Conservation (phyloP, 1,140 invertebrate species). For the Macrotrachela quadricornifera region DNA sequence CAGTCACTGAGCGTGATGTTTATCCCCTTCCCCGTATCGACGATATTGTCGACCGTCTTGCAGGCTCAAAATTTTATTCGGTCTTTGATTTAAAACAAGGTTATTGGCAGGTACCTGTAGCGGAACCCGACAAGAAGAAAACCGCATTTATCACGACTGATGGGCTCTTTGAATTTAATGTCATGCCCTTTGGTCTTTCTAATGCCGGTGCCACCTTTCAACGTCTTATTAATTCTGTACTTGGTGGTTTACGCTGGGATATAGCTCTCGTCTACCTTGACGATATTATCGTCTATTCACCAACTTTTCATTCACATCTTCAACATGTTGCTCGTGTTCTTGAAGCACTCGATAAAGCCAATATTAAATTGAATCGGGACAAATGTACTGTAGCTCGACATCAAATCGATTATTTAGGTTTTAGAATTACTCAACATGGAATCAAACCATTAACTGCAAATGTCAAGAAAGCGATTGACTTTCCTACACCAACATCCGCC, state of each 20-base stretch:
- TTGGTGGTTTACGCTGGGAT: no score
- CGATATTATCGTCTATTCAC: slow-evolving; percentile 2
- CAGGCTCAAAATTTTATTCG: not conserved
- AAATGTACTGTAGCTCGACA: slow-evolving; percentile 4
- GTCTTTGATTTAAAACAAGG: not conserved
- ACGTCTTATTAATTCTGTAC: not conserved
- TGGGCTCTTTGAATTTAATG: slow-evolving; percentile 4
- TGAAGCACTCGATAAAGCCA: not conserved
- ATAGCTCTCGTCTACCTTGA: not conserved
- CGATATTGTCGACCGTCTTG: slow-evolving; percentile 11
- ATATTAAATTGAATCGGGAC: not conserved
- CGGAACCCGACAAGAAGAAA: not conserved
- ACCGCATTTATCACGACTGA: slow-evolving; percentile 5
- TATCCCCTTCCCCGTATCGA: slow-evolving; percentile 9
- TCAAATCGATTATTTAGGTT: slow-evolving; percentile 14
- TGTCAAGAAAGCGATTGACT: slow-evolving; percentile 13
- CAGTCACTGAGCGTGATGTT: slow-evolving; percentile 1
- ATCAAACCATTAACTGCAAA: slow-evolving; percentile 15
- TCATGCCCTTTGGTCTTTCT: slow-evolving; percentile 7
- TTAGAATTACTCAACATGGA: slow-evolving; percentile 14
- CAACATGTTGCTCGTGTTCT: not conserved
- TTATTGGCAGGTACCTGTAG: not conserved
- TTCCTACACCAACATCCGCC: slow-evolving; percentile 15
- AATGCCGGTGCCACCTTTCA: slow-evolving; percentile 8
- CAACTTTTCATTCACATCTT: not conserved